These are phyloP conservation scores for Rhinichthys klamathensis DNA, from an alignment of 2,113 vertebrate species.

Conservation along the genomic window DNA sequence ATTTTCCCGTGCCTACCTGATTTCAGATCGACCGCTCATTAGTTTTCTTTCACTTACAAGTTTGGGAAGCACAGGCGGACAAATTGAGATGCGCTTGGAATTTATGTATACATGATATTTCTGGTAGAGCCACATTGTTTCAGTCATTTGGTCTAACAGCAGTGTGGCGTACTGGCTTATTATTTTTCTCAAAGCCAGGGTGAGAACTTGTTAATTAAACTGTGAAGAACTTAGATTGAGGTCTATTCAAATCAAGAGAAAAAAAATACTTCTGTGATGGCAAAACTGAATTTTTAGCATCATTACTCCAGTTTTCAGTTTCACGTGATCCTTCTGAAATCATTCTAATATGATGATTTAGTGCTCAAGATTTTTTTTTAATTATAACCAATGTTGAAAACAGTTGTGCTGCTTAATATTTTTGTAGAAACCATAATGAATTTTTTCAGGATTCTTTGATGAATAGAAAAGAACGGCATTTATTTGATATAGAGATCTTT, in stretches of 20 bases:
- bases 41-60: conserved; percentile 16
- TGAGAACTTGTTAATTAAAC: background rate
- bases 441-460: too few species aligned
- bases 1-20: conserved; percentile 22
- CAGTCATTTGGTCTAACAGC: background rate
- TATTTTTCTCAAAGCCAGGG: too few species aligned
- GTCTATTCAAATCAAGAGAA: background rate
- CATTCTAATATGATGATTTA: background rate
- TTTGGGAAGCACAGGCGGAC: background rate
- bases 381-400: background rate
- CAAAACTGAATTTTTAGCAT: too few species aligned
- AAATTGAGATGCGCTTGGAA: background rate
- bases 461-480: too few species aligned
- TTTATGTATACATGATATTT: background rate
- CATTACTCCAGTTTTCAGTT: background rate
- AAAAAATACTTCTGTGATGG: background rate
- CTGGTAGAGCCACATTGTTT: background rate
- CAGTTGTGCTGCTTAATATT: too few species aligned
- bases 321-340: background rate
- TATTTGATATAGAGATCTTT: too few species aligned
- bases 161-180: background rate
- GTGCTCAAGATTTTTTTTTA: background rate
- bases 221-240: background rate
- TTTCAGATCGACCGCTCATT: conserved; percentile 34
- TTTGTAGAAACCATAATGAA: too few species aligned